Percentiles rank a stretch among this genome's conserved stretches.
Evolutionary conservation across 1,140 invertebrate species (phyloP).

Genomic region (Oryctes rhinoceros): DNA sequence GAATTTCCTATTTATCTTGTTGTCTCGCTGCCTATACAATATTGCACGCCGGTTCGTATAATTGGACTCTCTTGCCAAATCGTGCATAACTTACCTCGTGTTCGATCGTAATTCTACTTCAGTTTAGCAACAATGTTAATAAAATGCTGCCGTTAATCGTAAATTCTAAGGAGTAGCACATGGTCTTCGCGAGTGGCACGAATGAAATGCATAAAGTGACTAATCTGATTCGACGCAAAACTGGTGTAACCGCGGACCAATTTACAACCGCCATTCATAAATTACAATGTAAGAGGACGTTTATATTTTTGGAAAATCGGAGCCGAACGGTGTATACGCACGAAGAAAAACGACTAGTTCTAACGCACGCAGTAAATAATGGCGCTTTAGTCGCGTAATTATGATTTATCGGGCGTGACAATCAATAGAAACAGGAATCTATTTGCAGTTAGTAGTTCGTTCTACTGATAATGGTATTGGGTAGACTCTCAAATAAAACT

Average conservation of each 20-base stretch:
- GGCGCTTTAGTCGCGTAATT: too few species aligned
- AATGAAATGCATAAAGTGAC: not conserved
- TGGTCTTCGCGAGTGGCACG: not conserved
- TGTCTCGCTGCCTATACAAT: not conserved
- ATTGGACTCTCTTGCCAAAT: not conserved
- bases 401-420: too few species aligned
- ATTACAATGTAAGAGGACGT: conserved; percentile 14
- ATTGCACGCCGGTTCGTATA: not conserved
- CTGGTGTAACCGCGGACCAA: not conserved
- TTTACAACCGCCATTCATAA: conserved; percentile 14
- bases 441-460: too few species aligned
- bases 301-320: conserved; percentile 10
- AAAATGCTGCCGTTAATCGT: not conserved
- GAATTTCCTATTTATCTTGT: conserved; percentile 8
- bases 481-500: too few species aligned
- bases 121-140: not conserved
- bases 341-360: too few species aligned
- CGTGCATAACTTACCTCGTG: not conserved
- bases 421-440: too few species aligned
- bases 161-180: not conserved
- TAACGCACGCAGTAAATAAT: too few species aligned
- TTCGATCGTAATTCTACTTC: not conserved
- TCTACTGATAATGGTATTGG: too few species aligned
- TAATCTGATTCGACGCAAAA: conserved; percentile 12
- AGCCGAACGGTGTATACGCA: not conserved